A percentile compares a stretch with the other conserved stretches of the same genome.
Conservation (phyloP, 2,113 vertebrate genomes). For the Empidonax traillii region DNA sequence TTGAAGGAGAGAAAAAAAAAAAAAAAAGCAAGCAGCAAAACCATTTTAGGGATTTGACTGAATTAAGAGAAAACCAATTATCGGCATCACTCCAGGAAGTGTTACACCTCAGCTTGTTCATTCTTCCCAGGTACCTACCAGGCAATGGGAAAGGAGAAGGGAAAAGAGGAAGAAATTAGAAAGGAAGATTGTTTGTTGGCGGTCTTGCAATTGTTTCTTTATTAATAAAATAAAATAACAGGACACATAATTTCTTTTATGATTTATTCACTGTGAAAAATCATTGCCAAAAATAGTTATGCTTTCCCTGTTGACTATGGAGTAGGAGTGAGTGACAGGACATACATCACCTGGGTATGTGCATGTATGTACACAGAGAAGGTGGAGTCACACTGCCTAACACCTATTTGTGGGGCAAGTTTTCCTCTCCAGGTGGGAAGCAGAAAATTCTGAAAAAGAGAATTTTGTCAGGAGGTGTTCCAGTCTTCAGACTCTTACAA, state of each 20-base stretch:
- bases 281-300: not conserved
- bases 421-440: not conserved
- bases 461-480: not conserved
- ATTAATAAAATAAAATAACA: not conserved
- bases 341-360: accelerated
- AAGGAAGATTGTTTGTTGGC: not conserved
- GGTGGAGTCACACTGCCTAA: not conserved
- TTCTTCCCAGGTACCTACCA: not conserved
- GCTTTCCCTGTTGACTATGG: not conserved
- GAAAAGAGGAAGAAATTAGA: not conserved
- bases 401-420: accelerated
- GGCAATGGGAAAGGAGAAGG: not conserved
- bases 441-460: not conserved
- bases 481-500: not conserved
- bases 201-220: not conserved
- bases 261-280: not conserved
- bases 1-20: accelerated
- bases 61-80: not conserved
- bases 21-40: not conserved
- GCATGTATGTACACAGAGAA: accelerated
- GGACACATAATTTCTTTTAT: not conserved
- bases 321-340: not conserved
- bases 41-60: not conserved
- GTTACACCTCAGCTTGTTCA: not conserved
- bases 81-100: not conserved